Conservation (phyloP, 1,140 invertebrate species). For the Panagrolaimus sp. region DNA sequence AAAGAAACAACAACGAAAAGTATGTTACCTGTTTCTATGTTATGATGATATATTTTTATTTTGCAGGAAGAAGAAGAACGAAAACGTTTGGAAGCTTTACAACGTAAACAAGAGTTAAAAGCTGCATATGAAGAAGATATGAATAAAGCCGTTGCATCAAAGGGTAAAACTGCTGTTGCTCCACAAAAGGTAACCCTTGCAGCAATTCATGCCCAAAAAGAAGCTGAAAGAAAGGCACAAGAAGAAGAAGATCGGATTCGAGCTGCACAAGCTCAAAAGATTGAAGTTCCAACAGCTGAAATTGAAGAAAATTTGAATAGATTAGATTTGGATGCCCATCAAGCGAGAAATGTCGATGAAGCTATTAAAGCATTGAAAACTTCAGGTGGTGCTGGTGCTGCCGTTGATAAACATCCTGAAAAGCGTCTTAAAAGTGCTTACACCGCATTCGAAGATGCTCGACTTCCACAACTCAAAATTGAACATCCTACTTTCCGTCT, state of each 20-base stretch:
- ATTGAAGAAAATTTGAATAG: constrained; percentile 88
- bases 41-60: constrained; percentile 27
- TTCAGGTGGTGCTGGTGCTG: constrained; percentile 64
- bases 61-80: constrained; percentile 79
- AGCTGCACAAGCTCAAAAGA: constrained; percentile 54
- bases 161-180: constrained; percentile 10
- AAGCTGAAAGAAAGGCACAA: constrained; percentile 35
- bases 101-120: constrained; percentile 80
- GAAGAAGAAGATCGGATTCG: constrained; percentile 31
- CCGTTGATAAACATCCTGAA: constrained; percentile 75
- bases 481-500: constrained; percentile 82
- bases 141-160: constrained; percentile 63
- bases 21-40: constrained; percentile 54
- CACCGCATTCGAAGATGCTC: constrained; percentile 77
- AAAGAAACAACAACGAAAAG: constrained; percentile 84
- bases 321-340: constrained; percentile 74
- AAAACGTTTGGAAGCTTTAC: constrained; percentile 76
- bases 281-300: constrained; percentile 55
- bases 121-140: constrained; percentile 81
- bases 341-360: constrained; percentile 72
- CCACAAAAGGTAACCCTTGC: constrained; percentile 25
- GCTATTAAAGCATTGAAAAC: constrained; percentile 25
- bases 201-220: constrained; percentile 14
- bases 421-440: constrained; percentile 87
- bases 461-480: constrained; percentile 77